These are phyloP conservation scores for Unio pictorum DNA, from an alignment of 2,888 invertebrate species.

Conservation along the genomic window DNA sequence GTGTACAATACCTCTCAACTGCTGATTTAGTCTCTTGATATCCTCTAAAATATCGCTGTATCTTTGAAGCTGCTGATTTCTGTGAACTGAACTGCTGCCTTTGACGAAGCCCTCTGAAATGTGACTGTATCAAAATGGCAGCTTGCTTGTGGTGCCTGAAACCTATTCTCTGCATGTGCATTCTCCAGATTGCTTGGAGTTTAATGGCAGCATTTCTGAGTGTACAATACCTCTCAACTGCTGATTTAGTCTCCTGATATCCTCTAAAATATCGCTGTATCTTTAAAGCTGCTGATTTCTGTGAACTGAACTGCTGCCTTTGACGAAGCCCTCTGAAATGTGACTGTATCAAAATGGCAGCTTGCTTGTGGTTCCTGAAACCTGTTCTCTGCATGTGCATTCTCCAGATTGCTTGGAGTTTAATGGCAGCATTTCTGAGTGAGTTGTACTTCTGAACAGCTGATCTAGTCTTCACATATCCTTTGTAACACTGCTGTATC, in stretches of 20 bases:
- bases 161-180: slow-evolving; percentile 5
- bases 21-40: slow-evolving; percentile 1
- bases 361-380: slow-evolving; percentile 9
- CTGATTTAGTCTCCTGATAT: neutral
- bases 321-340: slow-evolving; percentile 5
- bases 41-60: slow-evolving; percentile 19
- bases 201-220: slow-evolving; percentile 24
- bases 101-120: slow-evolving; percentile 5
- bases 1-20: slow-evolving; percentile 6
- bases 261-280: slow-evolving; percentile 18
- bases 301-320: slow-evolving; percentile 1
- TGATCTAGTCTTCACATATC: too few relatives aligned
- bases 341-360: neutral
- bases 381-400: slow-evolving; percentile 4
- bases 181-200: slow-evolving; percentile 34
- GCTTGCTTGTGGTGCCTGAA: slow-evolving; percentile 18
- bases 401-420: too few relatives aligned
- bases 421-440: too few relatives aligned
- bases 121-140: slow-evolving; percentile 25
- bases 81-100: slow-evolving; percentile 1
- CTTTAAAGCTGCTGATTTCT: neutral
- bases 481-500: slow-evolving; percentile 30
- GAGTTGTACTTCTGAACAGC: too few relatives aligned
- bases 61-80: neutral
- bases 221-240: slow-evolving; percentile 6